Evolutionary conservation across 2,888 invertebrate genomes (phyloP), one percentile per base, ranked within the genome.

Genomic region (Oxytorus armatus): DNA sequence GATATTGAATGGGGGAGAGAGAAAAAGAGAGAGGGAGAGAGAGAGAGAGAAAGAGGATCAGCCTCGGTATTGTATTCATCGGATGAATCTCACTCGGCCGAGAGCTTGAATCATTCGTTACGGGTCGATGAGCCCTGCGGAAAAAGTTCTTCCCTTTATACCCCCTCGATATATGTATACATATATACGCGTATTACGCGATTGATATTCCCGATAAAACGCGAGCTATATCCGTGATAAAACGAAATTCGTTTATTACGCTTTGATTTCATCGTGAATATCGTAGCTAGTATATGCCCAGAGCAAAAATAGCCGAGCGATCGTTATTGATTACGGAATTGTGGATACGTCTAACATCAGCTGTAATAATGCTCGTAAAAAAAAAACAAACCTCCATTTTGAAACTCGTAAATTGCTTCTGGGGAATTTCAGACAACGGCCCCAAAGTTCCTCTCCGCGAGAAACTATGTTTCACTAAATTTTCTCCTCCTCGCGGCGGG

Each of bases 31-130:
- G 25, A 51, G 49, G 21, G 55, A 55, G 51, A 74, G 61, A 57
- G 59, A 68, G 25, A 39, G 55, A 21, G 69, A 68, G 69, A 74
- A n/a, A 49, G 23, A 51, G 21, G 44, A 73, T 25, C 23, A 49
- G 55, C 33, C 23, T 68, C 39, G 55, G 59, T 69, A 74, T 78
- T 70, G 79, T 82, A 57, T 70, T 82, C 55, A 68, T 73, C 75
- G 78, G 72, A 83, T 82, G 70, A 63, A 49, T 76, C 65, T 63
- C 66, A 66, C 23, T 72, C 49, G 11, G 11, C 25, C 25, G 65
- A 44, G 51, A 36, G 66, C 75, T 81, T 61, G 61, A 82, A 83
- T 80, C 82, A 77, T 83, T 80, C 78, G 73, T 80, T 77, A 74
- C 78, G 57, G 82, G 68, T 78, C 78, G 47, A 76, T 69, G 79